Evolutionary conservation across 2,888 invertebrate species (phyloP).

Genomic region (Diplolepis rosae): DNA sequence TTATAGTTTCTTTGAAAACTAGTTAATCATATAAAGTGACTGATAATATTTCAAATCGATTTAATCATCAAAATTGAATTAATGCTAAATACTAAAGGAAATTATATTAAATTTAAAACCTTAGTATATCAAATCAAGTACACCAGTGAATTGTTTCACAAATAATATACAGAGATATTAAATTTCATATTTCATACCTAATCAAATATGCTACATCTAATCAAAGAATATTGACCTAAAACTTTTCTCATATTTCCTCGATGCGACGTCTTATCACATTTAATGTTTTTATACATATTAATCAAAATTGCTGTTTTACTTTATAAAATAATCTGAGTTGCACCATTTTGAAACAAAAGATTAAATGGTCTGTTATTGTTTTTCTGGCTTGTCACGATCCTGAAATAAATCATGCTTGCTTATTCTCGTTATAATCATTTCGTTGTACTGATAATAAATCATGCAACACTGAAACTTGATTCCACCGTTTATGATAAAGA

Average conservation of each 20-base stretch:
- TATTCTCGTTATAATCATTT: neutral
- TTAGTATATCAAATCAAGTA: no score
- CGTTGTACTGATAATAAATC: neutral
- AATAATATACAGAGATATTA: no score
- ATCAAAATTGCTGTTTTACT: neutral
- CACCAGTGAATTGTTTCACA: no score
- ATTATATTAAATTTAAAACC: no score
- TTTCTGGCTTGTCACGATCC: slow-evolving; percentile 6
- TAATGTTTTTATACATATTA: neutral
- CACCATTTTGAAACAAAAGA: neutral
- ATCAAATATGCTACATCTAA: no score
- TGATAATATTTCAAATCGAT: no score
- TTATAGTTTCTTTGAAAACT: no score
- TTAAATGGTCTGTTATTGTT: neutral
- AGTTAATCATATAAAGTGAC: no score
- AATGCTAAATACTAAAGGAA: no score
- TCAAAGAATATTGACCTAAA: no score
- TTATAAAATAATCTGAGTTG: neutral
- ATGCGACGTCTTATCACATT: neutral
- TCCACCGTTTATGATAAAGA: neutral
- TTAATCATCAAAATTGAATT: no score
- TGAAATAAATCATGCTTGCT: neutral
- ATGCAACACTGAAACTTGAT: neutral
- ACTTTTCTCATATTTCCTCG: neutral
- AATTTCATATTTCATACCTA: no score